Evolutionary conservation across 2,797 vertebrate genomes (phyloP).

Genomic region (Leptoclinus maculatus): DNA sequence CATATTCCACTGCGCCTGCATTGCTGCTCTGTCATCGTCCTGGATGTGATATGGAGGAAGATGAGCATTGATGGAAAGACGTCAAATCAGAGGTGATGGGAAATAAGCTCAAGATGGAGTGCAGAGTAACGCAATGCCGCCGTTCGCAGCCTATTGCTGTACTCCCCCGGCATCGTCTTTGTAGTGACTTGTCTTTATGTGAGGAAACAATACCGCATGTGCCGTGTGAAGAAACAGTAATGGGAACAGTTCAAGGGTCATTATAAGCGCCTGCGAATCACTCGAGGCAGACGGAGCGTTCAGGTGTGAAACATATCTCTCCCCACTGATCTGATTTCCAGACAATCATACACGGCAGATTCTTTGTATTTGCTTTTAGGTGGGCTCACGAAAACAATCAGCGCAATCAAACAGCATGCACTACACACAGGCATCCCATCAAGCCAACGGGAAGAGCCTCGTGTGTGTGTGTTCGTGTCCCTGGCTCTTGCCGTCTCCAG

Average conservation of each 20-base stretch:
- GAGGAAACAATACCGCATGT: constrained; percentile 32
- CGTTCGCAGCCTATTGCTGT: constrained; percentile 13
- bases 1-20: constrained; percentile 19
- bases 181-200: constrained; percentile 51
- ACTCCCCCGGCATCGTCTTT: constrained; percentile 45
- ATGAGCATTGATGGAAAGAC: constrained; percentile 43
- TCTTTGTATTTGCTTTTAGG: constrained; percentile 81
- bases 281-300: constrained; percentile 53
- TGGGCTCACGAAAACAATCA: constrained; percentile 82
- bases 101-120: constrained; percentile 33
- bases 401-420: constrained; percentile 82
- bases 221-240: constrained; percentile 55
- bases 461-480: constrained; percentile 56
- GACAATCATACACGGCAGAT: constrained; percentile 81
- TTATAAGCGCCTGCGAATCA: constrained; percentile 44
- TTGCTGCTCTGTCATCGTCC: constrained; percentile 50
- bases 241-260: constrained; percentile 73
- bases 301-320: constrained; percentile 71
- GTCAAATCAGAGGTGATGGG: constrained; percentile 46
- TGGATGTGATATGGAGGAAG: constrained; percentile 36
- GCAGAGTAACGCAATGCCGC: constrained; percentile 37
- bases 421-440: constrained; percentile 72
- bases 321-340: constrained; percentile 80
- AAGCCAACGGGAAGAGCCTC: constrained; percentile 65
- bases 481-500: constrained; percentile 62